Base-by-base conservation (phyloP, 2,797 vertebrate species). In the Trachops cirrhosus region DNA sequence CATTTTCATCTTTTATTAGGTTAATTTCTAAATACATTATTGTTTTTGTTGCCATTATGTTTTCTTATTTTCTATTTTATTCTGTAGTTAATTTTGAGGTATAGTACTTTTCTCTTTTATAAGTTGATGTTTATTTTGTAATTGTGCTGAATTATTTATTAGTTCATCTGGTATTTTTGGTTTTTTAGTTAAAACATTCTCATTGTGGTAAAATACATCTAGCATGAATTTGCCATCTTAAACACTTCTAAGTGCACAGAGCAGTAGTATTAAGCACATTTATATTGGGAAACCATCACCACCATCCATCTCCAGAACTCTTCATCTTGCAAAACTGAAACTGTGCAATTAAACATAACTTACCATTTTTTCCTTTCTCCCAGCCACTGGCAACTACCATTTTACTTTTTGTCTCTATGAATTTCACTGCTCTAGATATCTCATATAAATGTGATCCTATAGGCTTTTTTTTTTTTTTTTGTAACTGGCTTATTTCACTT, bases 101-200 rank as follows among this genome's bases (percentile, higher is more conserved):
- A 73, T 39, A 75, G 70, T 92, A 89, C 12, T 9, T 22, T 94
- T 85, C 29, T 80, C 26, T 57, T 57, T 77, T 48, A 29, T 88
- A 95, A 88, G 21, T 44, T 82, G 19, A 59, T 57, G 68, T 88
- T 93, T 46, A 84, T 29, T 32, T 94, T 95, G 26, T 92, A 92
- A 90, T 71, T 79, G 24, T 77, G 34, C 59, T 88, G 44, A 93
- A 91, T 96, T 88, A 90, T 77, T 86, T 74, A 90, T 75, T 80
- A 80, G 16, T 54, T 96, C 2, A 34, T 87, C 4, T 52, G 68
- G n/a, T 18, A 50, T 75, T 91, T 92, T 75, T 59, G 37, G 32
- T 89, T 89, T 90, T 93, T 74, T 26, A 95, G 83, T 71, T 89
- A 79, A 96, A 80, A 44, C 39, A 12, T 32, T 85, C 62, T 52